Conservation (phyloP, 2,113 vertebrate genomes). For the Eolophus roseicapilla region DNA sequence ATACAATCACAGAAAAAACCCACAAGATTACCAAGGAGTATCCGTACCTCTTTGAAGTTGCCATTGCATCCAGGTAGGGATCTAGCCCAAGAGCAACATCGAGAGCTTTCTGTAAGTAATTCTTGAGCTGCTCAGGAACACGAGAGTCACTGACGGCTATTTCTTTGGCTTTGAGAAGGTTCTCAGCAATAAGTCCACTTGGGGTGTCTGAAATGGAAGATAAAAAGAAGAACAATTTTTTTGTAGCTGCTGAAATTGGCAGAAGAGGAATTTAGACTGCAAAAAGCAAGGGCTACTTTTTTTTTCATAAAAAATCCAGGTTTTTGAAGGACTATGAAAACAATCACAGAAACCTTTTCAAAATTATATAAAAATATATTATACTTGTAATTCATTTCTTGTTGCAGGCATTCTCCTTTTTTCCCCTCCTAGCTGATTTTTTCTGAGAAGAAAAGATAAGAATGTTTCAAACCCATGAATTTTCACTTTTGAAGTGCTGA, state of each 20-base stretch:
- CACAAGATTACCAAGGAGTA: not conserved
- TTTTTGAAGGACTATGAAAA: not conserved
- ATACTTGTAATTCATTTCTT: not conserved
- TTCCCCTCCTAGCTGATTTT: not conserved
- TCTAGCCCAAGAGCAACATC: constrained; percentile 75
- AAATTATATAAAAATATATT: not conserved
- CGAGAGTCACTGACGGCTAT: constrained; percentile 45
- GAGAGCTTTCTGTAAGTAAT: constrained; percentile 74
- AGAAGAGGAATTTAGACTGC: not conserved
- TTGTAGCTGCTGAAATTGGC: not conserved
- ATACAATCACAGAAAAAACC: not conserved
- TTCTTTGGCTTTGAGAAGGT: constrained; percentile 76
- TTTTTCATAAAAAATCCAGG: not conserved
- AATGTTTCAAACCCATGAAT: not conserved
- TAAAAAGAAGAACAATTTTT: not conserved
- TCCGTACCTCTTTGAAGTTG: constrained; percentile 49
- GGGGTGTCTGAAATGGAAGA: constrained; percentile 72
- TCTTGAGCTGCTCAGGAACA: constrained; percentile 69
- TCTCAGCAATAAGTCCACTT: constrained; percentile 71
- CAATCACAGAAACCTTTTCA: not conserved
- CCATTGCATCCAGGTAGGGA: constrained; percentile 71
- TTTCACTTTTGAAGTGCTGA: not conserved
- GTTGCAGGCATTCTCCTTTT: not conserved
- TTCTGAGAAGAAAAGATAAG: not conserved
- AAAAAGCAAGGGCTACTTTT: not conserved